A percentile compares a stretch with the other conserved stretches of the same genome.
Conservation (phyloP, 1,140 invertebrate genomes). For the Microplitis mediator region DNA sequence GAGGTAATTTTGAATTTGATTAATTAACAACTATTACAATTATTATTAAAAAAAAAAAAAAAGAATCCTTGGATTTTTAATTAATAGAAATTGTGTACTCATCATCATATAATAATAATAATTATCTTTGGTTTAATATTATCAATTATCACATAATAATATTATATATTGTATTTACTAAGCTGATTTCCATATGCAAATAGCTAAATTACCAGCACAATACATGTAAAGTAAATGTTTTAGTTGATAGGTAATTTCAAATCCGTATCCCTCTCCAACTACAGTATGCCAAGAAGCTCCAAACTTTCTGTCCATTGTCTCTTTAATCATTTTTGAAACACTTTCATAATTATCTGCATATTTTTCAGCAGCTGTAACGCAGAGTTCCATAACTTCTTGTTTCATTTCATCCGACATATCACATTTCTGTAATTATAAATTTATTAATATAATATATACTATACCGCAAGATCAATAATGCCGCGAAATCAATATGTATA, state of each 20-base stretch:
- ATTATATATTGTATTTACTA: too few relatives aligned
- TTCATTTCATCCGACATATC: slow-evolving; percentile 95
- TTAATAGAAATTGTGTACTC: too few relatives aligned
- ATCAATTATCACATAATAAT: not conserved
- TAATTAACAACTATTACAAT: not conserved
- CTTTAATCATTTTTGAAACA: slow-evolving; percentile 89
- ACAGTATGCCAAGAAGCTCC: slow-evolving; percentile 93
- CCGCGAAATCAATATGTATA: not conserved
- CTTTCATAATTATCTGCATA: slow-evolving; percentile 76
- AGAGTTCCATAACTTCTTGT: slow-evolving; percentile 87
- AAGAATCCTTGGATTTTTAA: too few relatives aligned
- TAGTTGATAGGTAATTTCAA: slow-evolving; percentile 93
- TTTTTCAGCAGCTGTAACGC: slow-evolving; percentile 92
- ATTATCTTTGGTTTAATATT: not conserved
- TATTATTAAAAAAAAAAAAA: not conserved
- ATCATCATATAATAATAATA: not conserved
- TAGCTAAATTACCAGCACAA: slow-evolving; percentile 89
- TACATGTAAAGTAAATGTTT: slow-evolving; percentile 94
- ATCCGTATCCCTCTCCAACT: slow-evolving; percentile 93
- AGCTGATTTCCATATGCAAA: slow-evolving; percentile 85
- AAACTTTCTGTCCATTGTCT: slow-evolving; percentile 95
- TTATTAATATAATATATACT: not conserved
- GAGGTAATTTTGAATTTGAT: not conserved
- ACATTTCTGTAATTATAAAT: slow-evolving; percentile 69
- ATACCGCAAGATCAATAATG: not conserved